Conservation (phyloP, 2,113 vertebrate species). For the Regulus satrapa region DNA sequence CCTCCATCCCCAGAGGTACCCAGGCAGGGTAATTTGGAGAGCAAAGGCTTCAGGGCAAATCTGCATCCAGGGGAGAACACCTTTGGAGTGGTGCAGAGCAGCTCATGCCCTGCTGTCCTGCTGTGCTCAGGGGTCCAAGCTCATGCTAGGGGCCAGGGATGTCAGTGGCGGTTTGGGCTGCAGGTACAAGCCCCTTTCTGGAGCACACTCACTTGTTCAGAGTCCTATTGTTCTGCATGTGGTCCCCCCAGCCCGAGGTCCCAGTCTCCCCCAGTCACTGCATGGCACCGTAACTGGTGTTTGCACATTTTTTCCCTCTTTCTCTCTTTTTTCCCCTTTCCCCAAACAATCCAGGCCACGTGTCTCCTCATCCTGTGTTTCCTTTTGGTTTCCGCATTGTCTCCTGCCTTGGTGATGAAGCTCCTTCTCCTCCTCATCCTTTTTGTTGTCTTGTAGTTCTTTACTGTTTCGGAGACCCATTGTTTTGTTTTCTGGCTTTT, state of each 20-base stretch:
- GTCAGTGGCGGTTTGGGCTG: not conserved
- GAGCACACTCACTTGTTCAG: constrained; percentile 68
- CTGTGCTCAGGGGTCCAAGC: not conserved
- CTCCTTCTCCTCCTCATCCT: constrained; percentile 89
- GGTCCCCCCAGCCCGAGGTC: constrained; percentile 31
- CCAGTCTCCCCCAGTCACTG: constrained; percentile 71
- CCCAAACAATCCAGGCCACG: constrained; percentile 78
- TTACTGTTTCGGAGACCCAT: constrained; percentile 72
- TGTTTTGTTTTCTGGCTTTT: constrained; percentile 71
- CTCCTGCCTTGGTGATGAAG: constrained; percentile 81
- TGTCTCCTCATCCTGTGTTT: constrained; percentile 84
- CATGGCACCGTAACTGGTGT: constrained; percentile 83
- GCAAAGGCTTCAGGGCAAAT: not conserved
- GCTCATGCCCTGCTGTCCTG: not conserved
- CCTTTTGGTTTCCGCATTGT: constrained; percentile 84
- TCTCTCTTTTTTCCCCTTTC: constrained; percentile 62
- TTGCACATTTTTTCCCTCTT: constrained; percentile 76
- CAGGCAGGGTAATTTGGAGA: not conserved
- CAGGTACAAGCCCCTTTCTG: not conserved
- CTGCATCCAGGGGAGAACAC: not conserved
- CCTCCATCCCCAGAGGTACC: not conserved
- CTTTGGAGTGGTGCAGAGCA: not conserved
- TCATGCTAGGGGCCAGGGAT: not conserved
- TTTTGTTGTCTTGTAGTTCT: constrained; percentile 88
- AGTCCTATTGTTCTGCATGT: constrained; percentile 84